Evolutionary conservation across 2,113 vertebrate genomes (phyloP), one percentile per base, ranked within the genome.

Genomic region (Muscicapa adusta): DNA sequence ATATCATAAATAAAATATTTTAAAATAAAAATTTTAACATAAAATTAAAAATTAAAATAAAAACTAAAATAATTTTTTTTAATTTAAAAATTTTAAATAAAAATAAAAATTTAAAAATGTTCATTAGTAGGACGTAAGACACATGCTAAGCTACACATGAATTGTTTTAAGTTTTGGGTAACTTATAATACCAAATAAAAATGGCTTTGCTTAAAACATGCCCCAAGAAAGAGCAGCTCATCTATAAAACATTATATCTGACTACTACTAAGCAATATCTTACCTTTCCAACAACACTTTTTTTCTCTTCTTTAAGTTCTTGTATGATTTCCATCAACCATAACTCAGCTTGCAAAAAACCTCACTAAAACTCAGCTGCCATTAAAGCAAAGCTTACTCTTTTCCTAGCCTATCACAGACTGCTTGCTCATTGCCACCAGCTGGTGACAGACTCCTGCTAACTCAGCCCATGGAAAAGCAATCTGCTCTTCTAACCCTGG

Each of bases 91-190:
- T n/a, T n/a, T n/a, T n/a, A n/a, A n/a, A n/a, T n/a, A n/a, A n/a
- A n/a, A n/a, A n/a, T n/a, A n/a, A n/a, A n/a, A n/a, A n/a, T n/a
- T n/a, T n/a, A n/a, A n/a, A n/a, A n/a, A n/a, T n/a, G n/a, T 19
- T 76, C 18, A 74, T 57, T n/a, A 72, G 9, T 3, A 66, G 15
- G 2, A 10, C 6, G 3, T 12, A 50, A 36, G 33, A 19, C 38
- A 57, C 7, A 4, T 4, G 1, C 38, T 13, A 50, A 74, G 7
- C 20, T 48, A n/a, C 2, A 23, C 0, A 3, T 8, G 6, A 67
- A 60, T 62, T 66, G 8, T 29, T 77, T 9, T 3, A 66, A 62
- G 18, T 12, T 66, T 57, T 29, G 29, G 4, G 10, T 42, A 53
- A 17, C 38, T 43, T 23, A 43, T 1, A 6, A 18, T 10, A 45